Base-by-base conservation (phyloP, 2,888 invertebrate species). In the Lathronympha strigana region DNA sequence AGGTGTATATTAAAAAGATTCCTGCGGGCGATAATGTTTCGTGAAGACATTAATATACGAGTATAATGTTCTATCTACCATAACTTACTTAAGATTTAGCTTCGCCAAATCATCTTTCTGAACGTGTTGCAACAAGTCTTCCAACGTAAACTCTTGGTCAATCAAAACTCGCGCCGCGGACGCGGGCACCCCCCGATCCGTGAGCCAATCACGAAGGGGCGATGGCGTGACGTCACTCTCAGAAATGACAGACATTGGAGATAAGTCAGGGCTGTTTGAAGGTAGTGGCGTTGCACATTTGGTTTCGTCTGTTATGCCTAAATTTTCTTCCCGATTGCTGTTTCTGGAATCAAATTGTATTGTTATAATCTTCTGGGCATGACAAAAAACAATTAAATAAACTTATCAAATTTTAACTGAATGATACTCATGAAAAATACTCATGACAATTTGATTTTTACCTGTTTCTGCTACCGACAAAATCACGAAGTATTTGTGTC, bases 101-200 rank as follows among this genome's bases (percentile, higher is more conserved):
- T 94, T 94, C 61, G 95, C 93, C 61, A 99, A 88, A 86, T 99
- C 98, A 58, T 97, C 95, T 73, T 97, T 93, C 17, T 95, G 95
- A 74, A 97, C 94, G 75, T 96, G 94, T 69, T 94, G 94, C 68
- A 98, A 85, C 58, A 99, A 90, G 83, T 98, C 98, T 28, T 95
- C 93, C 68, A 97, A 93, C 0, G 95, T 94, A 83, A 96, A 98
- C 70, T 96, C 95, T 82, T 98, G 96, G 23, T 91, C 85, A 2
- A 95, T 82, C 73, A 98, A 94, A 76, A 93, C 94, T 49, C 93
- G 92, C 61, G 95, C 94, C 5, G 96, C 95, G 19, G 88, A 84
- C 17, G 94, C 91, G 74, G 97, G 95, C 45, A 98, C 88, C 1
- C 94, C 94, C 55, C 96, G 92, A 2, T 93, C 91, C 45, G 92